A percentile compares a stretch with the other conserved stretches of the same genome.
These are phyloP conservation scores for Pyrrhia umbra DNA, from an alignment of 2,888 invertebrate genomes.

Conservation along the genomic window DNA sequence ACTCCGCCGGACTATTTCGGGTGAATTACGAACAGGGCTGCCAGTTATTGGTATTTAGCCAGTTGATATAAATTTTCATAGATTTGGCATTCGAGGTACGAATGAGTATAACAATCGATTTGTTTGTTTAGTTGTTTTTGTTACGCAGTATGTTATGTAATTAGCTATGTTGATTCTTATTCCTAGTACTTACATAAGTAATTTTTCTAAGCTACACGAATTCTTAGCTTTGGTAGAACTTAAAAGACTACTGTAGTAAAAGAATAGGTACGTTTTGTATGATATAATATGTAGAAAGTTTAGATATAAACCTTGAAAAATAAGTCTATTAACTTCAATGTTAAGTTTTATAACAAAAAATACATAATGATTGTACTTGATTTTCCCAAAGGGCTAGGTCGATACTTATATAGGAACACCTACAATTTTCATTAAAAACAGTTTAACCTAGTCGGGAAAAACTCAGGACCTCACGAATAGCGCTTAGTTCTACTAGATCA, in stretches of 20 bases:
- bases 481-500: too few relatives aligned
- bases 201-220: constrained; percentile 1
- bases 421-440: too few relatives aligned
- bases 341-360: too few relatives aligned
- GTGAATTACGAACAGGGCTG: constrained; percentile 67
- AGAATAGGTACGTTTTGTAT: too few relatives aligned
- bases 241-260: neutral
- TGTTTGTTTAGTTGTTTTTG: constrained; percentile 23
- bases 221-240: constrained; percentile 3
- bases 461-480: too few relatives aligned
- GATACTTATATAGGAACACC: too few relatives aligned
- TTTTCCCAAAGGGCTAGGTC: too few relatives aligned
- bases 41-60: constrained; percentile 59
- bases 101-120: constrained; percentile 46
- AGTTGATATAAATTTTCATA: constrained; percentile 55
- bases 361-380: too few relatives aligned
- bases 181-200: constrained; percentile 1
- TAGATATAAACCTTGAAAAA: too few relatives aligned
- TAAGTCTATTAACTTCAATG: too few relatives aligned
- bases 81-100: constrained; percentile 44
- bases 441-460: too few relatives aligned
- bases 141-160: constrained; percentile 16
- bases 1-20: constrained; percentile 67
- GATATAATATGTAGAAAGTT: too few relatives aligned
- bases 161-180: constrained; percentile 9